Evolutionary conservation across 2,797 vertebrate genomes (phyloP).

Genomic region (Pseudopleuronectes americanus): DNA sequence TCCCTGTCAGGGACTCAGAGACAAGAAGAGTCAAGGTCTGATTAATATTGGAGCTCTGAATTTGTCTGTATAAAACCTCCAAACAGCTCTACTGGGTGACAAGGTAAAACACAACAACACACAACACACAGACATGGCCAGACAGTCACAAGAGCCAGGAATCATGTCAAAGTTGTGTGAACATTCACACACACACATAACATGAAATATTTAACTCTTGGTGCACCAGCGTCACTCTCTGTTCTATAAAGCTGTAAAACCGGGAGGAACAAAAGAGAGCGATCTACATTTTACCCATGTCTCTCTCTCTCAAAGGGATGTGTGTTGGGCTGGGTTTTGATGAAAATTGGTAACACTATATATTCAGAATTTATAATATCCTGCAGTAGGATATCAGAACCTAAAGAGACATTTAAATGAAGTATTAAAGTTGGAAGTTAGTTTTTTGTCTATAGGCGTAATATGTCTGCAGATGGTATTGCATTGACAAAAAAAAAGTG

Average conservation of each 20-base stretch:
- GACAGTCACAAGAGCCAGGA: slow-evolving; percentile 1
- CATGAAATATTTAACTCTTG: slow-evolving; percentile 3
- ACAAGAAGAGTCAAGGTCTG: slow-evolving; percentile 12
- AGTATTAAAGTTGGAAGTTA: no score
- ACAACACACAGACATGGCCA: slow-evolving; percentile 8
- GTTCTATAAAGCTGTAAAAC: not conserved
- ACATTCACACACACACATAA: not conserved
- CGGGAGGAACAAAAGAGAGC: not conserved
- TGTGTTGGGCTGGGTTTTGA: not conserved
- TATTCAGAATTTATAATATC: no score
- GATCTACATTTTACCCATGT: not conserved
- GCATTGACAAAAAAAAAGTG: not conserved
- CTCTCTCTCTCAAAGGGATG: not conserved
- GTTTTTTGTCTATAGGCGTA: no score
- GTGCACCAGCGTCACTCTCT: slow-evolving; percentile 1
- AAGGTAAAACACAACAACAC: not conserved
- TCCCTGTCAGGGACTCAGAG: slow-evolving; percentile 3
- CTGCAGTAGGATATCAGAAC: not conserved
- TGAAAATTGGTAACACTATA: not conserved
- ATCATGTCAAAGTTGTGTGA: not conserved
- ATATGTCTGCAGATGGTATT: not conserved
- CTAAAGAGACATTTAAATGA: not conserved
- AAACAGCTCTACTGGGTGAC: slow-evolving; percentile 15
- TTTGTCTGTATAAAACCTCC: slow-evolving; percentile 6
- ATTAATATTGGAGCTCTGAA: slow-evolving; percentile 25